Base-by-base conservation (phyloP, 1,140 invertebrate genomes). In the Elymnias hypermnestra region DNA sequence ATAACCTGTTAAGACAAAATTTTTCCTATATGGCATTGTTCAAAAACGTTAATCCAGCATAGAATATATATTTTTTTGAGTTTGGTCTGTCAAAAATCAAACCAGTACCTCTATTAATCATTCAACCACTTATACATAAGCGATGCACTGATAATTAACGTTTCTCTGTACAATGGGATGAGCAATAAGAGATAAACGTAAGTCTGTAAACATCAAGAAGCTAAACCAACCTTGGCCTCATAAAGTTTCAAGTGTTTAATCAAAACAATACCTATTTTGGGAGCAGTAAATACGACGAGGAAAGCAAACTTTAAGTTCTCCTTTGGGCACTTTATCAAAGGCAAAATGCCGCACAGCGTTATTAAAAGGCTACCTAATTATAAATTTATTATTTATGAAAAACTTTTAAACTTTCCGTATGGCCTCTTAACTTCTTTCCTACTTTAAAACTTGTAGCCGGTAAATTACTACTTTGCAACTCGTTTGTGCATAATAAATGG, bases 341-440 rank as follows among this genome's bases (percentile, higher is more conserved):
- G 40, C 40, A 31, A 43, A 44, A 51, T 36, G 33, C 48, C 40
- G 48, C 39, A 36, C 29, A 36, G 39, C 28, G 41, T 55, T 19
- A 57, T 47, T 47, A 52, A 50, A 44, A 51, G 46, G 45, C 22
- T 57, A 52, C 33, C 44, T 53, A 52, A 57, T 57, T 57, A 52
- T 42, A 44, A 57, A 57, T 57, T 57, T 49, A 52, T 57, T 52
- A 57, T 57, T 52, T 47, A 40, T 45, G 25, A 37, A 48, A 52
- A 57, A 57, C 10, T 53, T 57, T 52, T 25, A 15, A 44, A 25
- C 49, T 41, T 57, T 53, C 44, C 26, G 45, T 52, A 57, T 46
- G 51, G 39, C 22, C 38, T 33, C 49, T 43, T 38, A 42, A 42
- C 33, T 52, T 43, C 42, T 54, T 54, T 54, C 12, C 38, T 36